Conservation (phyloP, 2,113 vertebrate genomes). For the Thalassoma bifasciatum region DNA sequence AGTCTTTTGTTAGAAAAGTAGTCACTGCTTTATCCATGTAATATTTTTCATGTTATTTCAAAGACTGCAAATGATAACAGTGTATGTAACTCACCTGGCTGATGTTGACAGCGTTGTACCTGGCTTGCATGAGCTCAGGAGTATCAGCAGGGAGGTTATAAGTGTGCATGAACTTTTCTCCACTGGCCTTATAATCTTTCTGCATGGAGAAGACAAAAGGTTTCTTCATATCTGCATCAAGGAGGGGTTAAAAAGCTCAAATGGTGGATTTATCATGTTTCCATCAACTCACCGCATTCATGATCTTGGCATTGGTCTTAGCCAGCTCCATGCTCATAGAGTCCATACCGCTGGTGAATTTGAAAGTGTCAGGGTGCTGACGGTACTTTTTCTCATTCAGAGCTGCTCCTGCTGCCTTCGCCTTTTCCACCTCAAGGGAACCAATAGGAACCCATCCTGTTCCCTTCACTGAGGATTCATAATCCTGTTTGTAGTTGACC, state of each 20-base stretch:
- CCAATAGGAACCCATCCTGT: constrained; percentile 92
- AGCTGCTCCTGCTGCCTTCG: constrained; percentile 85
- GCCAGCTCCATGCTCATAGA: constrained; percentile 92
- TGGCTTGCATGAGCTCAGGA: constrained; percentile 91
- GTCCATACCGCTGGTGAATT: constrained; percentile 88
- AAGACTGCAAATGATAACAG: too few relatives aligned
- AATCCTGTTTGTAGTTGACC: constrained; percentile 90
- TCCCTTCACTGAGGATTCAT: constrained; percentile 88
- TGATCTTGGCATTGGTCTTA: constrained; percentile 89
- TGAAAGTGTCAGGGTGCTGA: constrained; percentile 88
- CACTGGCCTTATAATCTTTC: constrained; percentile 92
- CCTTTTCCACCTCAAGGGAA: constrained; percentile 90
- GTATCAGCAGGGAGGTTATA: constrained; percentile 88
- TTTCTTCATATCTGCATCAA: not conserved
- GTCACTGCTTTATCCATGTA: not conserved
- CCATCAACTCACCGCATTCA: constrained; percentile 84
- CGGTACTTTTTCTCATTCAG: constrained; percentile 90
- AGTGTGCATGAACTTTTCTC: constrained; percentile 90
- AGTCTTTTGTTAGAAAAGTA: constrained; percentile 4
- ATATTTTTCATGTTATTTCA: not conserved
- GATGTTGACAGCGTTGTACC: constrained; percentile 90
- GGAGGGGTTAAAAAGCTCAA: not conserved
- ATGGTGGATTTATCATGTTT: not conserved
- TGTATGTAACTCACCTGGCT: constrained; percentile 86
- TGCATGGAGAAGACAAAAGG: constrained; percentile 70